Base-by-base conservation (phyloP, 1,140 invertebrate genomes). In the Drosophila serrata region DNA sequence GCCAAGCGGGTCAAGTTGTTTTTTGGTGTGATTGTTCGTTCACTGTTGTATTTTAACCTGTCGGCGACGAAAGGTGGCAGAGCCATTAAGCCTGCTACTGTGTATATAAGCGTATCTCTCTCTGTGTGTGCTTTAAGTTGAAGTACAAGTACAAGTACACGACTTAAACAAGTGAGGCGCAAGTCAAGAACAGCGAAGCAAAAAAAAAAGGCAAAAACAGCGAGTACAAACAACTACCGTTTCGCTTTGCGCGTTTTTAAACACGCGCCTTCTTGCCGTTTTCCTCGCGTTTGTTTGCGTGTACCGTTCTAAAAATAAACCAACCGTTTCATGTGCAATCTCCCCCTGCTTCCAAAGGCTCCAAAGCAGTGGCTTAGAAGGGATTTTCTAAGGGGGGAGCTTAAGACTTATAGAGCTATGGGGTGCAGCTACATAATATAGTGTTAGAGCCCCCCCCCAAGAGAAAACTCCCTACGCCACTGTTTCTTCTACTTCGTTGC, bases 271-370 rank as follows among this genome's bases (percentile, higher is more conserved):
- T 42, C 69, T 49, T 73, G 64, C 64, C 64, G 35, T 72, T 70
- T 57, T 70, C 31, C 15, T 12, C 51, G 43, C 56, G 57, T 46
- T 48, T 46, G 31, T 39, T 39, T 67, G 62, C 61, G 80, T 84
- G 62, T 85, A 84, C 65, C 74, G 82, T 85, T 86, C 81, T 85
- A 85, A 78, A 85, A 85, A 85, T 85, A 85, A 85, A 58, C 76
- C 82, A 58, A 73, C 68, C 82, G 82, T 78, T 85, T 78, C 59
- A 86, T 85, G 68, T 78, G 82, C 73, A 85, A 61, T 68, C 75
- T 69, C 31, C 73, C 46, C 60, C 42, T 56, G 40, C 37, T 48
- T 42, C 55, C 42, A 17, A 31, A 57, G 22, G 13, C 51, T 37
- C 24, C 6, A 15, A 15, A 6, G 19, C 51, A 55, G 51, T 0